Conservation (phyloP, 2,113 vertebrate species). For the Halichoeres trimaculatus region DNA sequence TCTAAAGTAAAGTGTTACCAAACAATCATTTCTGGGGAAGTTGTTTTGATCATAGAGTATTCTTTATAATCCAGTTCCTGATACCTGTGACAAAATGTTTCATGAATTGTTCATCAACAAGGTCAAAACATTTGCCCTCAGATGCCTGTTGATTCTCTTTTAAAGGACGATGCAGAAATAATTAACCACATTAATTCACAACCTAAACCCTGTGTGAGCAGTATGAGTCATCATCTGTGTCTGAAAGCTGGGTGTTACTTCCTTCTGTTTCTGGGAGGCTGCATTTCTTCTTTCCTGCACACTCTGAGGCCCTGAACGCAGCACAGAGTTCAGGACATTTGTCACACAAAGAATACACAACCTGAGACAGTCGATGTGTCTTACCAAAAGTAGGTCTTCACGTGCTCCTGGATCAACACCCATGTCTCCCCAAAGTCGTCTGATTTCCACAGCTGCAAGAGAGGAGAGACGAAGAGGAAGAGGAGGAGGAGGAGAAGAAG, state of each 20-base stretch:
- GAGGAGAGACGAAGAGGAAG: neutral
- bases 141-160: neutral
- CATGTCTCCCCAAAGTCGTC: constrained; percentile 98
- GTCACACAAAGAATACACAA: neutral
- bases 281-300: neutral
- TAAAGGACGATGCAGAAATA: neutral
- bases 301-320: neutral
- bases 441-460: constrained; percentile 94
- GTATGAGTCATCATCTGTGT: neutral
- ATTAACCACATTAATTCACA: neutral
- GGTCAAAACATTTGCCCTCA: no score
- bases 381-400: constrained; percentile 97
- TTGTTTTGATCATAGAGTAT: no score
- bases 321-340: neutral
- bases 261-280: neutral
- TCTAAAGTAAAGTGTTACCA: no score
- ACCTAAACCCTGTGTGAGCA: neutral
- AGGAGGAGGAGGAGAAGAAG: neutral
- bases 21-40: no score
- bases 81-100: no score
- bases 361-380: constrained; percentile 50
- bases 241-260: no score
- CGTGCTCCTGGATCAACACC: constrained; percentile 98
- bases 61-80: no score
- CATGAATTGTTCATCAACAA: no score